Percentiles rank a stretch among this genome's conserved stretches.
Conservation (phyloP, 2,797 vertebrate genomes). For the Sebastes oblongus region DNA sequence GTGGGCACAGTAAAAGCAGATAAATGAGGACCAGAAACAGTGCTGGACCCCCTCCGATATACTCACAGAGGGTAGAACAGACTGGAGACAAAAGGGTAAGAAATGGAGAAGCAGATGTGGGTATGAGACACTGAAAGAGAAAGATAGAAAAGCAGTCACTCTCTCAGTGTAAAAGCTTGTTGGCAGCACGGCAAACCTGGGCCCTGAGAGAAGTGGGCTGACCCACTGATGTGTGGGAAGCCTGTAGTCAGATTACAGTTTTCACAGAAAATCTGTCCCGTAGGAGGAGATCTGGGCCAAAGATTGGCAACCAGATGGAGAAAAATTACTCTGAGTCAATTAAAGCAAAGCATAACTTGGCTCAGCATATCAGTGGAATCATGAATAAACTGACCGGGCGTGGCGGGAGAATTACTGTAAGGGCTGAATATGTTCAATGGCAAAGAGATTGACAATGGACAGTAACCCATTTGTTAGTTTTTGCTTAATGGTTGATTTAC, state of each 20-base stretch:
- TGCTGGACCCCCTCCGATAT: constrained; percentile 8
- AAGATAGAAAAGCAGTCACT: not conserved
- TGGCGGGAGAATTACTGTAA: not conserved
- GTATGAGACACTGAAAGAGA: not conserved
- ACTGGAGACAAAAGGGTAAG: not conserved
- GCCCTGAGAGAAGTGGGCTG: constrained; percentile 22
- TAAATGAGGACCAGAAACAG: constrained; percentile 58
- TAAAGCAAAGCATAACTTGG: constrained; percentile 53
- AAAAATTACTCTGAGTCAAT: constrained; percentile 46
- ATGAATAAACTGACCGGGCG: constrained; percentile 10
- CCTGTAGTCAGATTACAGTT: constrained; percentile 40
- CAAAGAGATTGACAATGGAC: not conserved
- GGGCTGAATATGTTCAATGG: not conserved
- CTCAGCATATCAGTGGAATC: constrained; percentile 13
- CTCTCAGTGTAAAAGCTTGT: not conserved
- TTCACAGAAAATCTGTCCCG: constrained; percentile 52
- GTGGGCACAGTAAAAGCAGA: constrained; percentile 49
- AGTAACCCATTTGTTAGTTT: not conserved
- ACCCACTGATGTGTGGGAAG: constrained; percentile 18
- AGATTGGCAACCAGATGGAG: constrained; percentile 57
- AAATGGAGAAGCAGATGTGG: constrained; percentile 17
- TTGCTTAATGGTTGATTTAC: not conserved
- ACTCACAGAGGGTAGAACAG: not conserved
- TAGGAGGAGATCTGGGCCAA: constrained; percentile 55
- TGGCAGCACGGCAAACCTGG: constrained; percentile 13